Conservation (phyloP, 2,113 vertebrate genomes). For the Trichomycterus rosablanca region DNA sequence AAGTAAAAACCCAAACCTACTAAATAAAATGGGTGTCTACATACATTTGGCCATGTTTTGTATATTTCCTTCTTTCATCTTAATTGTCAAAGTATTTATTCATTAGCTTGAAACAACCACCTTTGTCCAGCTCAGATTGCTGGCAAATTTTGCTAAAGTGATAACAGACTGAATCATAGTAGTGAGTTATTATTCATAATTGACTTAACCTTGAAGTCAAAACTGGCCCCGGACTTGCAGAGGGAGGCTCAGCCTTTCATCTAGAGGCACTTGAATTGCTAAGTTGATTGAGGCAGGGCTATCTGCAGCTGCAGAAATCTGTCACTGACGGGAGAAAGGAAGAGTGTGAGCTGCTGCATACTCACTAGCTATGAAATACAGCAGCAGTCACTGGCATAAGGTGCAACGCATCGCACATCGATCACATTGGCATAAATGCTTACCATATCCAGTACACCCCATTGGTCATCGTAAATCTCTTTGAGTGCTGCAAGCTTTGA, state of each 20-base stretch:
- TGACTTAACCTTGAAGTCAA: constrained; percentile 32
- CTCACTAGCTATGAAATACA: constrained; percentile 45
- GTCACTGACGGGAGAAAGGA: constrained; percentile 15
- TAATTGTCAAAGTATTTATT: not conserved
- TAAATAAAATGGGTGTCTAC: no score
- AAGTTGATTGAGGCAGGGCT: constrained; percentile 39
- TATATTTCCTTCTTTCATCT: no score
- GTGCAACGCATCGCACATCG: constrained; percentile 44
- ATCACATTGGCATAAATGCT: constrained; percentile 51
- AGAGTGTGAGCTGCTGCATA: constrained; percentile 28
- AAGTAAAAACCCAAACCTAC: no score
- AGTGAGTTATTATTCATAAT: constrained; percentile 43
- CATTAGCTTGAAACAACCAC: constrained; percentile 8
- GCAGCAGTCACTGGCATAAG: constrained; percentile 45
- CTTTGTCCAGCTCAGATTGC: not conserved
- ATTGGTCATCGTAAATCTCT: constrained; percentile 48
- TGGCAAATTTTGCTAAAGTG: constrained; percentile 20
- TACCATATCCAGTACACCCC: constrained; percentile 47
- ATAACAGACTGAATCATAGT: constrained; percentile 34
- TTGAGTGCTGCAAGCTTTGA: constrained; percentile 42
- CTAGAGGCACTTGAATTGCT: constrained; percentile 30
- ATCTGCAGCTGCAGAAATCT: constrained; percentile 43
- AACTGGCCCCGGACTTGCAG: constrained; percentile 3
- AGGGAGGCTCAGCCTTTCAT: constrained; percentile 38
- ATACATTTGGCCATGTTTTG: no score